These are phyloP conservation scores for Henricia sp. DNA, from an alignment of 53 echinoderm and acorn worm genomes.

Conservation along the genomic window DNA sequence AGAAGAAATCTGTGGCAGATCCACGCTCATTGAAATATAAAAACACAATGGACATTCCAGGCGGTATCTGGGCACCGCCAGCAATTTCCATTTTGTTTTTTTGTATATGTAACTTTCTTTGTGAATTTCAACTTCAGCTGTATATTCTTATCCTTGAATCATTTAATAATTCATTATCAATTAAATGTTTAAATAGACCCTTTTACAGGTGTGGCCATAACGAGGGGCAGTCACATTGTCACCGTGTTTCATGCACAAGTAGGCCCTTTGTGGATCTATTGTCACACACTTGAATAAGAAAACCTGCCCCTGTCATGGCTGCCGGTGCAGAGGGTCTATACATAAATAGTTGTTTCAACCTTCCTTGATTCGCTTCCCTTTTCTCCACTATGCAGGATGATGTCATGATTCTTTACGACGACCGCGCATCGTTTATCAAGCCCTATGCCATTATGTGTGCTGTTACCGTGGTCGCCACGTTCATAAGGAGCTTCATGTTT, in stretches of 20 bases:
- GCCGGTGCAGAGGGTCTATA: not conserved
- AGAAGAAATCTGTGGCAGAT: too few relatives aligned
- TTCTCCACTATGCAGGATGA: not conserved
- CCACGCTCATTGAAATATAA: too few relatives aligned
- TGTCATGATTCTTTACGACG: not conserved
- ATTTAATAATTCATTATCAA: not conserved
- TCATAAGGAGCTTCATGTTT: slow-evolving; percentile 60
- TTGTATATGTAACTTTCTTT: too few relatives aligned
- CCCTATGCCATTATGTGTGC: slow-evolving; percentile 30
- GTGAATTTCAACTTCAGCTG: too few relatives aligned
- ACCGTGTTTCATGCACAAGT: not conserved
- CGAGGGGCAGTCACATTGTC: not conserved
- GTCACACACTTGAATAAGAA: too few relatives aligned
- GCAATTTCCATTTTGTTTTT: too few relatives aligned
- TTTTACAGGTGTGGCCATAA: not conserved
- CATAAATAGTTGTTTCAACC: not conserved
- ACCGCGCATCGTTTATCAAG: not conserved
- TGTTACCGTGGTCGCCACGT: not conserved
- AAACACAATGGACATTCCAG: too few relatives aligned
- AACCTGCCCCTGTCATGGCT: too few relatives aligned
- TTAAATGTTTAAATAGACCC: not conserved
- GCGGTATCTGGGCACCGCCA: too few relatives aligned
- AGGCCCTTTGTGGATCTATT: too few relatives aligned
- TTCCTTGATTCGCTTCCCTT: not conserved
- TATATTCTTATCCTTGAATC: too few relatives aligned